Base-by-base conservation (phyloP, 2,888 invertebrate species). In the Pandemis corylana region DNA sequence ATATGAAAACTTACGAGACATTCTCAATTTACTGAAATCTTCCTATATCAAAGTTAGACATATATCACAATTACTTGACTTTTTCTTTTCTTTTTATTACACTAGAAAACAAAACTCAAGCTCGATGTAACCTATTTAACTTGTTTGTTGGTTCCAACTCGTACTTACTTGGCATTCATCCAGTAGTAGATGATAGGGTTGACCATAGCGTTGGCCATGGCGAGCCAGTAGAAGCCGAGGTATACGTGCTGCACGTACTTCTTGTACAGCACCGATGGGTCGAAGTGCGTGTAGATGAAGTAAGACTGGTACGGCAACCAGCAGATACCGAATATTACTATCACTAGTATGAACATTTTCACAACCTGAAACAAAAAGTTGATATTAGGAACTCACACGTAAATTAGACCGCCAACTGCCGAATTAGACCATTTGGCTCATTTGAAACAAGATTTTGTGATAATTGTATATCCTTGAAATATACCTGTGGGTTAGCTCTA, bases 161-260 rank as follows among this genome's bases (percentile, higher is more conserved):
- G 44, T 28, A 89, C 93, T 95, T 90, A 97, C 97, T 97, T 96
- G 80, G 97, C 96, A 89, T 98, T 98, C 98, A 98, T 98, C 97
- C 98, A 98, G 86, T 98, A 98, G 88, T 98, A 98, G 68, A 98
- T 97, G 73, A 98, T 96, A 0, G 98, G 98, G 91, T 98, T 98
- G 74, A 98, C 98, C 97, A 98, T 98, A 0, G 98, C 97, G 85
- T 98, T 98, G 12, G 98, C 97, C 98, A 98, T 98, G 3, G 98
- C 98, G 75, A 98, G 95, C 97, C 97, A 98, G 85, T 98, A 98
- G 92, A 98, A 98, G 41, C 96, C 96, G 68, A 98, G 94, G 89
- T 97, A 98, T 78, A 98, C 95, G 82, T 98, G 98, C 83, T 97
- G 98, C 0, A 97, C 96, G 85, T 97, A 97, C 82, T 96, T 96